A percentile compares a stretch with the other conserved stretches of the same genome.
phyloP scores from a whole-genome alignment of 2,113 vertebrate genomes.

The Meriones unguiculatus region DNA sequence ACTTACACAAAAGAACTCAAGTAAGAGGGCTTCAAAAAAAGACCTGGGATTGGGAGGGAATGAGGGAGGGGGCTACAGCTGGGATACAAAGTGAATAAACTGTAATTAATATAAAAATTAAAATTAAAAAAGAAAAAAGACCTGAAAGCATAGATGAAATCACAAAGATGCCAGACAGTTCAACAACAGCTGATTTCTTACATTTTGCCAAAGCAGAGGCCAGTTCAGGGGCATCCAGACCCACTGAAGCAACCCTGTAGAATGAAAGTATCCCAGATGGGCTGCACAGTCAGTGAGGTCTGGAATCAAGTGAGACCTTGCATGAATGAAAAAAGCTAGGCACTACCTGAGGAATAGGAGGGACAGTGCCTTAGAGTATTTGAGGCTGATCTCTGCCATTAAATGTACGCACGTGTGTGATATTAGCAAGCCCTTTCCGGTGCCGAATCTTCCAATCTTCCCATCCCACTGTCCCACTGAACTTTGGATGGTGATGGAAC shows the following conservation, averaged over 20 bases:
- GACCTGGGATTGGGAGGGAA: too few species aligned
- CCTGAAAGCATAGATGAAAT: fast-evolving
- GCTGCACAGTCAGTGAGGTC: not conserved
- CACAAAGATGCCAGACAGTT: fast-evolving
- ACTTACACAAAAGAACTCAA: not conserved
- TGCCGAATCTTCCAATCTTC: fast-evolving
- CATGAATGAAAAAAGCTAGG: not conserved
- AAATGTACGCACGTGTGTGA: fast-evolving
- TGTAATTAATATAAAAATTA: too few species aligned
- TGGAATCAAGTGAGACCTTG: not conserved
- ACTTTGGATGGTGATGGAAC: fast-evolving
- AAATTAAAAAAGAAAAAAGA: not conserved
- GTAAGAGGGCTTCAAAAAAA: not conserved
- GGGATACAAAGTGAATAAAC: too few species aligned
- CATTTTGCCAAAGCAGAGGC: not conserved
- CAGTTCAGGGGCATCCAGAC: fast-evolving
- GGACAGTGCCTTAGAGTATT: not conserved
- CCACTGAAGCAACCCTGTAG: not conserved
- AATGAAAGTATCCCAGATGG: fast-evolving
- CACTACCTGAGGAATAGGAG: not conserved
- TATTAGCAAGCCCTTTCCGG: fast-evolving
- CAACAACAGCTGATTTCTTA: fast-evolving
- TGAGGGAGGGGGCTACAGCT: too few species aligned
- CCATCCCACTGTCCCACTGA: fast-evolving
- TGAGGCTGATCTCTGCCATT: not conserved